These are phyloP conservation scores for Callosobruchus maculatus DNA, from an alignment of 2,888 invertebrate species.

Conservation along the genomic window DNA sequence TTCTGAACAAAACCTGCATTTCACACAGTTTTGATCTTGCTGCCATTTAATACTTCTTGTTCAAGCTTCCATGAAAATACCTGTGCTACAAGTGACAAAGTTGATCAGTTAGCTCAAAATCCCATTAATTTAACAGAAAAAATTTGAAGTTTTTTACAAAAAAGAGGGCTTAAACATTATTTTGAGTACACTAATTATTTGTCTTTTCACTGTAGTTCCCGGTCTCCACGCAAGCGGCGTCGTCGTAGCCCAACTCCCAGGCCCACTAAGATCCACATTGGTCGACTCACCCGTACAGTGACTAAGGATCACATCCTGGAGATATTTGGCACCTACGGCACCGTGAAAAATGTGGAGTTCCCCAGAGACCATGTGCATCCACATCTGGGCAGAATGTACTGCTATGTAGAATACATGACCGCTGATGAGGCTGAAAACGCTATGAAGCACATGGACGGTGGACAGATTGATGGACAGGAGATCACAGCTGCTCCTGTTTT, in stretches of 20 bases:
- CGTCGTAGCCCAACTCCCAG: slow-evolving; percentile 87
- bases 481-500: slow-evolving; percentile 93
- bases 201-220: slow-evolving; percentile 43
- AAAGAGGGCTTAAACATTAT: too few species aligned
- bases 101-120: too few species aligned
- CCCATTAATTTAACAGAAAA: too few species aligned
- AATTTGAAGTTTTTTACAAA: too few species aligned
- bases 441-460: slow-evolving; percentile 99
- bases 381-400: slow-evolving; percentile 86
- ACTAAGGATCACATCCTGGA: slow-evolving; percentile 86
- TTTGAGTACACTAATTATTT: too few species aligned
- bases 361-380: slow-evolving; percentile 85
- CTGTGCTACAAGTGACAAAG: too few species aligned
- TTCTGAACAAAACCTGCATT: too few species aligned
- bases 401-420: slow-evolving; percentile 91
- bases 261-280: slow-evolving; percentile 91
- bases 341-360: slow-evolving; percentile 85
- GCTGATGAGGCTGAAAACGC: slow-evolving; percentile 97
- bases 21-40: too few species aligned
- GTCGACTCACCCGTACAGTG: slow-evolving; percentile 88
- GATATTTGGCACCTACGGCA: slow-evolving; percentile 86
- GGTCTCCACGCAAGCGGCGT: slow-evolving; percentile 64
- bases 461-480: slow-evolving; percentile 94
- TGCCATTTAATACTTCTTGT: too few species aligned
- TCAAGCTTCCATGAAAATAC: too few species aligned